Evolutionary conservation across 1,140 invertebrate species (phyloP).

Genomic region (Drosophila albomicans): DNA sequence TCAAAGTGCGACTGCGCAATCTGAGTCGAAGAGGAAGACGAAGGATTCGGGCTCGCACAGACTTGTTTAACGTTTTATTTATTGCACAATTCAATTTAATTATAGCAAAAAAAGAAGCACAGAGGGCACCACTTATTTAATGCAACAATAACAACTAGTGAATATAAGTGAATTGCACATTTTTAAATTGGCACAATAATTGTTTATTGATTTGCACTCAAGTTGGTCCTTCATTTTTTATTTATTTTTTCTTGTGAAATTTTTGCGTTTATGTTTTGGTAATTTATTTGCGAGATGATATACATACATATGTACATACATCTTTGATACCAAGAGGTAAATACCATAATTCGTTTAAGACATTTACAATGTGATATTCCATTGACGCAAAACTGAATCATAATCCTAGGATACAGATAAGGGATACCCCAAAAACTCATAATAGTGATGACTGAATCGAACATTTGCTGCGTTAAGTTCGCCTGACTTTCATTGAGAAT

Average conservation of each 20-base stretch:
- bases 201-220: conserved; percentile 43
- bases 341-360: background rate
- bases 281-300: conserved; percentile 26
- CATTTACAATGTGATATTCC: background rate
- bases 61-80: conserved; percentile 55
- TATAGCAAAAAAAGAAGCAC: conserved; percentile 34
- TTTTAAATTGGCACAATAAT: conserved; percentile 38
- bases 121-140: conserved; percentile 38
- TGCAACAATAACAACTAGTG: conserved; percentile 44
- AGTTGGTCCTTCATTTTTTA: conserved; percentile 11
- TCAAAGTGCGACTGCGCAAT: conserved; percentile 34
- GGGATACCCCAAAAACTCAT: background rate
- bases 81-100: conserved; percentile 55
- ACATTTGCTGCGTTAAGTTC: conserved; percentile 2
- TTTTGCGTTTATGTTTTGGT: conserved; percentile 28
- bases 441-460: background rate
- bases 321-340: conserved; percentile 8
- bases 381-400: background rate
- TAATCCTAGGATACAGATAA: background rate
- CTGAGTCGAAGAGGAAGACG: conserved; percentile 23
- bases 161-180: conserved; percentile 44
- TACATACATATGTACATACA: too few species aligned
- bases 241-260: conserved; percentile 2
- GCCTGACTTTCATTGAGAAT: conserved; percentile 33
- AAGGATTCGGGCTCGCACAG: conserved; percentile 40